Conservation (phyloP, 2,888 invertebrate species). For the Ennomos erosarius region DNA sequence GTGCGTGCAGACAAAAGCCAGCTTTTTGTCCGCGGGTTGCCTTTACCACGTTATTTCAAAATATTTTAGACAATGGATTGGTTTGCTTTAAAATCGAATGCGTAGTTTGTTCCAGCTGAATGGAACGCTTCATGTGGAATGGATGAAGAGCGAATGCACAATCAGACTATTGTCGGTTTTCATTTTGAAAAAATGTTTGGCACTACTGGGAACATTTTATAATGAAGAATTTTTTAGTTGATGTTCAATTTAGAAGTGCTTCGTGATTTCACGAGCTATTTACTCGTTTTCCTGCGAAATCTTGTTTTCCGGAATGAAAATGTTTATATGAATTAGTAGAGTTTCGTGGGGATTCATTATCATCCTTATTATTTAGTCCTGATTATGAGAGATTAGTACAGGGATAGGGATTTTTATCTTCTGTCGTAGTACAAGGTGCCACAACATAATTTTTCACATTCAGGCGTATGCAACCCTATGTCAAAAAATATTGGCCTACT, state of each 20-base stretch:
- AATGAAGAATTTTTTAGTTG: conserved; percentile 4
- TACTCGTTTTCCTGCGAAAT: no score
- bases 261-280: not conserved
- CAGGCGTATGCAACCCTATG: no score
- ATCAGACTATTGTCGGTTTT: conserved; percentile 21
- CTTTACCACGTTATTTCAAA: conserved; percentile 42
- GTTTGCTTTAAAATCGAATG: not conserved
- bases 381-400: no score
- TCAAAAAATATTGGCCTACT: no score
- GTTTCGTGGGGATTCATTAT: no score
- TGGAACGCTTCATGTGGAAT: conserved; percentile 37
- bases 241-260: conserved; percentile 21
- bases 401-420: no score
- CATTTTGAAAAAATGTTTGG: conserved; percentile 11
- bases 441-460: no score
- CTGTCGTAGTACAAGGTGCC: no score
- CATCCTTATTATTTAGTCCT: no score
- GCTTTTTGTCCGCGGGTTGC: conserved; percentile 47
- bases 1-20: conserved; percentile 56
- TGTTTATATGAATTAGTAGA: no score
- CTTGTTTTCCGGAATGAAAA: no score
- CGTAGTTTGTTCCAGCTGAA: conserved; percentile 30
- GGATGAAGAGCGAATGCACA: conserved; percentile 33
- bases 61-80: conserved; percentile 39
- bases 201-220: not conserved